Conservation (phyloP, 1,140 invertebrate genomes). For the Eufriesea mexicana region DNA sequence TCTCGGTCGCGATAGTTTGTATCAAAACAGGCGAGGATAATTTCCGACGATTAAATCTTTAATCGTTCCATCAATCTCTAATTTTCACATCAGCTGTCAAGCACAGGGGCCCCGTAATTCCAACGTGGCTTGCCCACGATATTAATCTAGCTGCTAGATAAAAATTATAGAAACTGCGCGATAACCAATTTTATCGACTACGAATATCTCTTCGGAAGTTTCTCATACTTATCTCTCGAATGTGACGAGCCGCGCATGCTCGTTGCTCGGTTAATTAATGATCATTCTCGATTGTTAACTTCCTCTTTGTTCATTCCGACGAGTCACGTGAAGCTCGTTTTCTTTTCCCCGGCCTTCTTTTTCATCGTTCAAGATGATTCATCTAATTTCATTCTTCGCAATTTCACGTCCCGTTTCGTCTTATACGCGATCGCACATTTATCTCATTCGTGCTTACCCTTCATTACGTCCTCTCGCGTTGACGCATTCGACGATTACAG, state of each 20-base stretch:
- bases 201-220: background rate
- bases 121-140: too few species aligned
- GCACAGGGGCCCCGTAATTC: background rate
- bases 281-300: too few species aligned
- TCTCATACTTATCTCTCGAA: background rate
- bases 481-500: too few species aligned
- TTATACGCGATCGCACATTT: background rate
- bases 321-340: background rate
- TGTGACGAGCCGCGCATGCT: background rate
- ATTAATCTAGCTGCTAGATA: background rate
- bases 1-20: background rate
- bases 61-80: background rate
- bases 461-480: background rate
- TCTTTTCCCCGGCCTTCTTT: background rate
- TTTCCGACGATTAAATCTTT: background rate
- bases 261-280: background rate
- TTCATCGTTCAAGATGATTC: background rate
- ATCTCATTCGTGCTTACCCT: background rate
- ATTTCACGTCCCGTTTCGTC: background rate
- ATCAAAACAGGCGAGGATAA: background rate
- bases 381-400: background rate
- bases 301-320: background rate
- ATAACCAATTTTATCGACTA: background rate
- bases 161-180: background rate
- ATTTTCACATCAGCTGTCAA: background rate